Evolutionary conservation across 2,888 invertebrate species (phyloP), one percentile per base, ranked within the genome.

Genomic region (Sinhomidia bicolor): DNA sequence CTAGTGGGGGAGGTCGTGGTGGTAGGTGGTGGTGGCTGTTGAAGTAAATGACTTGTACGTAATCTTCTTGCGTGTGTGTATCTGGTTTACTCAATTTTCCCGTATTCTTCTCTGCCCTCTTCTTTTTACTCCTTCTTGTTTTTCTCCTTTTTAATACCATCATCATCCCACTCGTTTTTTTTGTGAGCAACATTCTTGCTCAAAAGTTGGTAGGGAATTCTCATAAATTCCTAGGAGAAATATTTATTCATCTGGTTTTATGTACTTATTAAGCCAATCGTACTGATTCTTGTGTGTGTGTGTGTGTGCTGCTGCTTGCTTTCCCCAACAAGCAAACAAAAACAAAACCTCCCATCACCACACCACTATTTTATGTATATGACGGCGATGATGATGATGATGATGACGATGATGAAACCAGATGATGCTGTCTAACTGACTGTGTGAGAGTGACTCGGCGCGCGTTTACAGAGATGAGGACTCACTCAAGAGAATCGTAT

Each of bases 171-270:
- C 41, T 71, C 36, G 36, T 36, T 36, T 68, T 54, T 17, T 54
- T 65, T 57, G n/a, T 51, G 51, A 32, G 29, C 10, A 76, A 57
- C 51, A 47, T 76, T 44, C 23, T 29, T 51, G 26, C 44, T 76
- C 51, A 32, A 26, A 51, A 76, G 51, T 54, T 54, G 76, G 29
- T 51, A 51, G 76, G 54, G 54, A 76, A 76, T 76, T 17, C 76
- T 76, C 51, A 51, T 76, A 32, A 76, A 76, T 51, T 76, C 76
- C 76, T 76, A 51, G 32, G 76, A 76, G 79, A 79, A 79, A 79
- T 79, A 79, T 79, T 60, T 79, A 79, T 79, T 79, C 79, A 79
- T 79, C 60, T 60, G 36, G 79, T 41, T 79, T 79, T 79, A 60
- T 79, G 60, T 17, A 79, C 60, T 79, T 79, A 60, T 79, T 79